Base-by-base conservation (phyloP, 2,797 vertebrate species). In the Podarcis lilfordi region DNA sequence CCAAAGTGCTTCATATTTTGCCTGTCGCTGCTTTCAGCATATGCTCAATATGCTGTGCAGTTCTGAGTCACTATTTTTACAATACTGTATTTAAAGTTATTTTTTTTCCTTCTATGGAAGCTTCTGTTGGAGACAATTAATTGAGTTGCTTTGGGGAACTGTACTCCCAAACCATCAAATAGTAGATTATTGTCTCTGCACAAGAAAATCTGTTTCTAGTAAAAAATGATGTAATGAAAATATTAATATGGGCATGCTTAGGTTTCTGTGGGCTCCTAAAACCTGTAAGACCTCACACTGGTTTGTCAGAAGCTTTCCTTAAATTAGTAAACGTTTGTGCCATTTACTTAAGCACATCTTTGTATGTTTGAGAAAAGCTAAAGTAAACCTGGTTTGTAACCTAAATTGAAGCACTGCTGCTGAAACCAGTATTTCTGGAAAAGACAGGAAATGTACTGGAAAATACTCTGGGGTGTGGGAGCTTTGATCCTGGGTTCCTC, bases 401-500 rank as follows among this genome's bases (percentile, higher is more conserved):
- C 25, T 21, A 27, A 37, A 61, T 37, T 40, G 79, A 89, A 1
- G 1, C 43, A 0, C 45, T 66, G 21, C 15, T 82, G 35, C 23
- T 76, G 45, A 85, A 85, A 89, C 21, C 87, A 40, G 17, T 89
- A 76, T 78, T 91, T 90, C 86, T 88, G 37, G 11, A 75, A 85
- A 86, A 88, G 45, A 84, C 82, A 29, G 89, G 91, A 89, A 74
- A 45, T 55, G 13, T 0, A 0, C 10, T 59, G 61, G 72, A 89
- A 86, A 86, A 55, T 87, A 79, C 78, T 0, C 0, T 0, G 68
- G 81, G 72, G 78, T 40, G 88, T 0, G 0, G 64, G 21, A 19
- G 77, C 81, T 84, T 88, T 93, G 84, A 1, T 83, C 27, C 3
- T 45, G 27, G 19, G 55, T 13, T 80, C n/a, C 89, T 76, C 29